Percentiles rank a stretch among this genome's conserved stretches.
These are phyloP conservation scores for Oplegnathus fasciatus DNA, from an alignment of 2,113 vertebrate genomes.

Conservation along the genomic window DNA sequence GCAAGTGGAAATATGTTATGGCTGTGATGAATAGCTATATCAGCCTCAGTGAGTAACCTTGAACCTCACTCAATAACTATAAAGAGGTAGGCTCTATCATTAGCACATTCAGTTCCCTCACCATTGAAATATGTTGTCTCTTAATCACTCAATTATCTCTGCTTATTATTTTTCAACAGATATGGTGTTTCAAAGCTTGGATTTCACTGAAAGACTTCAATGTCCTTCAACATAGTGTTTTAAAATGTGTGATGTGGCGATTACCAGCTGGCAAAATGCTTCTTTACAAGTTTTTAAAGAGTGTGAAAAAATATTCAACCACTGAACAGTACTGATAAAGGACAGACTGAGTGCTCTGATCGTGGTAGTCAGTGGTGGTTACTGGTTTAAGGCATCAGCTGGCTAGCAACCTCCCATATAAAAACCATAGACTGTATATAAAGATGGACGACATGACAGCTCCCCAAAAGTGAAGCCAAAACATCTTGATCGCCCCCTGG, in stretches of 20 bases:
- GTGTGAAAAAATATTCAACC: neutral
- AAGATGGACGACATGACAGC: too few relatives aligned
- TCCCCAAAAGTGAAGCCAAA: too few relatives aligned
- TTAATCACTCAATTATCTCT: constrained; percentile 62
- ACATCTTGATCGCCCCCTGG: too few relatives aligned
- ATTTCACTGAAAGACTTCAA: constrained; percentile 24
- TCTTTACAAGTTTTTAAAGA: neutral
- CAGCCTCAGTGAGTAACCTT: constrained; percentile 52
- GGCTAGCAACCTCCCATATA: neutral
- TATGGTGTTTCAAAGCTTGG: constrained; percentile 23
- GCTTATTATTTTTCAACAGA: constrained; percentile 46
- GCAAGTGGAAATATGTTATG: constrained; percentile 40
- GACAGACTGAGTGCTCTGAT: neutral
- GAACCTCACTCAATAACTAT: constrained; percentile 48
- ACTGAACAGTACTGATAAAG: neutral
- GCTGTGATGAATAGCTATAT: constrained; percentile 53
- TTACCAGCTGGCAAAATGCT: constrained; percentile 10
- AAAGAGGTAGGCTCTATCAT: constrained; percentile 41
- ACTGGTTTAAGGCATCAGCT: neutral
- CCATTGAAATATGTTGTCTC: constrained; percentile 54
- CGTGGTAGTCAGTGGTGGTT: neutral
- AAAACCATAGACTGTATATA: too few relatives aligned
- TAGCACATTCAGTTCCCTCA: constrained; percentile 41
- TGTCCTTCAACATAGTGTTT: constrained; percentile 25
- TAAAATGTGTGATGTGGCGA: neutral